Base-by-base conservation (phyloP, 2,888 invertebrate species). In the Lepidochrysops patricia region DNA sequence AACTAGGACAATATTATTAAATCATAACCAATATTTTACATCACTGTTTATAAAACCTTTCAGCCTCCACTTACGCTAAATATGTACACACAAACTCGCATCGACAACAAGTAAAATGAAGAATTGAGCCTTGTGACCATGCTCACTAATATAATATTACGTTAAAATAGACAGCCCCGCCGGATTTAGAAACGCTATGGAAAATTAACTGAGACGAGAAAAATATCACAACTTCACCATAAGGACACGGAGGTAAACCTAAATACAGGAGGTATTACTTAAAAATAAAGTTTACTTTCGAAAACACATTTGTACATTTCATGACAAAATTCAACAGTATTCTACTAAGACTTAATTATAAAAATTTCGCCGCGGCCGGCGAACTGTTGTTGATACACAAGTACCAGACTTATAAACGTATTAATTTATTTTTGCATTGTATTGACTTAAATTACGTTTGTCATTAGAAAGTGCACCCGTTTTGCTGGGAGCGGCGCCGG, bases 291-390 rank as follows among this genome's bases (percentile, higher is more conserved):
- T 86, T 87, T 87, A 86, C 87, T 87, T 87, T 75, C 80, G 74
- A 84, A 84, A 87, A 87, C 83, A 86, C 84, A 89, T 89, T 89
- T 89, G 89, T 89, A 89, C 89, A 89, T 87, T 84, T 84, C 78
- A 86, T 87, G 87, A 85, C 85, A 85, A 85, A 86, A 85, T 85
- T 86, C 82, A 88, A 87, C 87, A 86, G 82, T 80, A 86, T 85
- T 88, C 82, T 81, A 84, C 84, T 82, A 84, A 84, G 80, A 82
- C 87, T 86, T 84, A 84, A 83, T 80, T 79, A 80, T 74, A 77
- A 70, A 54, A 74, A 80, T 77, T 82, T 70, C 68, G 67, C 68
- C 68, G 68, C 72, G 77, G 78, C 74, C 73, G 65, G 67, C 74
- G 66, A 73, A 77, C 80, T 75, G 79, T 83, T 83, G 80, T 83